Base-by-base conservation (phyloP, 1,140 invertebrate genomes). In the Stenopsyche tienmushanensis region DNA sequence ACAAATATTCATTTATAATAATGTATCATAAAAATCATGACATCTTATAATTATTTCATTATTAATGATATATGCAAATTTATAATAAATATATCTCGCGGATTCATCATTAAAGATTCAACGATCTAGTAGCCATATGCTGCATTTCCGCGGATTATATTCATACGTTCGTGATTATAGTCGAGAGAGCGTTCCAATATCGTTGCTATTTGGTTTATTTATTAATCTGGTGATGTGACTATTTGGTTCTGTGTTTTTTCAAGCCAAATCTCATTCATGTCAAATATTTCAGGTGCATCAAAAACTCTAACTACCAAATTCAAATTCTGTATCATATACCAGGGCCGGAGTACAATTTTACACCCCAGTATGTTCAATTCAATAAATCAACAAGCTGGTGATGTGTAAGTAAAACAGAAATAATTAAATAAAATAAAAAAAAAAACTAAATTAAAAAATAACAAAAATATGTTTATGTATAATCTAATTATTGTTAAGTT, bases 231-330 rank as follows among this genome's bases (percentile, higher is more conserved):
- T n/a, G n/a, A n/a, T n/a, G n/a, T n/a, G n/a, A n/a, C n/a, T n/a
- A n/a, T n/a, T n/a, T n/a, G n/a, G n/a, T n/a, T n/a, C n/a, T n/a
- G n/a, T n/a, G n/a, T 34, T 34, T 47, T 60, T 60, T 23, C 10
- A 60, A 60, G 57, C 57, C 57, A 60, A 60, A 60, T 24, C 44
- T 60, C 57, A 60, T 47, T 60, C 57, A 60, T 26, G 20, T 47
- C 17, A 47, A 54, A 57, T 57, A 45, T 58, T 44, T 44, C 41
- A 60, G 24, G 57, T 60, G 57, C 57, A 60, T 60, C 13, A 15
- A 45, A 60, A 57, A 60, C 17, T 47, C 57, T 60, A 60, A 60
- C 57, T 60, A 60, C 57, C 42, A 47, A n/a, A n/a, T n/a, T n/a
- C n/a, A n/a, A n/a, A 47, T 45, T 24, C 23, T 26, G 17, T 10